Base-by-base conservation (phyloP, 2,113 vertebrate species). In the Scalopus aquaticus region DNA sequence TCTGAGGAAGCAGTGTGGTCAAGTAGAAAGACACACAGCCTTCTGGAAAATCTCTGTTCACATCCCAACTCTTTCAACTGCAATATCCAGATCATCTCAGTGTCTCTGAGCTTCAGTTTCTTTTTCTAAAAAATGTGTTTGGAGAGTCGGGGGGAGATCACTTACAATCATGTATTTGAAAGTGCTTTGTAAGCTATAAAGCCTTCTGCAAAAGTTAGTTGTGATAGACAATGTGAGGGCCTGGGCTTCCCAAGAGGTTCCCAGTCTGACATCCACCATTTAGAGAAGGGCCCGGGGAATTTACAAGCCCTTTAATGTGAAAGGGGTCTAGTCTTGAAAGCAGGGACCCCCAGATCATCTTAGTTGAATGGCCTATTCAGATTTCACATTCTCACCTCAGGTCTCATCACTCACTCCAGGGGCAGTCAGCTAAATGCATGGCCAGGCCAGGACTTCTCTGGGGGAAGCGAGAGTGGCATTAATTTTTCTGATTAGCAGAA, bases 401-500 rank as follows among this genome's bases (percentile, higher is more conserved):
- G 54, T 62, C 13, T n/a, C 4, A 0, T 39, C 10, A 20, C 76
- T 88, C 64, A 54, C 72, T 60, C 35, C 42, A 84, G 51, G 60
- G 56, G 6, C 30, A 58, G 39, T 72, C 77, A 32, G n/a, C 65
- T 49, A 49, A 35, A 32, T 35, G 54, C 13, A 4, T 16, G n/a
- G 32, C 44, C 65, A 44, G 49, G 24, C 70, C 79, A 44, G 79
- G 79, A 88, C 35, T 44, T 54, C 78, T 84, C 84, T 51, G 15
- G 46, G 35, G 49, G 35, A 83, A 83, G 26, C 1, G 8, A 69
- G 35, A 91, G n/a, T 73, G n/a, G 26, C 81, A 13, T 32, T 35
- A 56, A 54, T 73, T 86, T 94, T 67, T 93, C 54, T 95, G 56
- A 79, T 54, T 62, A 24, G 39, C 73, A 76, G 87, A 44, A 91